phyloP scores from a whole-genome alignment of 2,113 vertebrate genomes.

The zebrafish (Danio rerio) region GRCz12tu NC_133190.1:20313001-20313500 shows the following conservation, averaged over 20 bases:
- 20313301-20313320: neutral
- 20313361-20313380: neutral
- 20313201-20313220: slow-evolving; percentile 35
- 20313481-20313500: slow-evolving; percentile 19
- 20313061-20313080: slow-evolving; percentile 84
- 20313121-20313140: slow-evolving; percentile 69
- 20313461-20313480: neutral
- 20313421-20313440: neutral
- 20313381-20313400: neutral
- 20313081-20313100: slow-evolving; percentile 80
- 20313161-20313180: slow-evolving; percentile 55
- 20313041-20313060: slow-evolving; percentile 83
- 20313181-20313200: slow-evolving; percentile 47
- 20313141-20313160: slow-evolving; percentile 51
- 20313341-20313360: neutral
- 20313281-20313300: neutral
- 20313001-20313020: slow-evolving; percentile 55
- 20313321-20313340: neutral
- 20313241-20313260: slow-evolving; percentile 30
- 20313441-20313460: neutral
- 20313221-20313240: neutral
- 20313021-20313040: slow-evolving; percentile 64
- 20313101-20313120: slow-evolving; percentile 82
- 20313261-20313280: slow-evolving; percentile 25
- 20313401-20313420: too few species aligned